These are phyloP conservation scores for Tupiocoris notatus DNA, from an alignment of 2,888 invertebrate genomes.

Conservation along the genomic window DNA sequence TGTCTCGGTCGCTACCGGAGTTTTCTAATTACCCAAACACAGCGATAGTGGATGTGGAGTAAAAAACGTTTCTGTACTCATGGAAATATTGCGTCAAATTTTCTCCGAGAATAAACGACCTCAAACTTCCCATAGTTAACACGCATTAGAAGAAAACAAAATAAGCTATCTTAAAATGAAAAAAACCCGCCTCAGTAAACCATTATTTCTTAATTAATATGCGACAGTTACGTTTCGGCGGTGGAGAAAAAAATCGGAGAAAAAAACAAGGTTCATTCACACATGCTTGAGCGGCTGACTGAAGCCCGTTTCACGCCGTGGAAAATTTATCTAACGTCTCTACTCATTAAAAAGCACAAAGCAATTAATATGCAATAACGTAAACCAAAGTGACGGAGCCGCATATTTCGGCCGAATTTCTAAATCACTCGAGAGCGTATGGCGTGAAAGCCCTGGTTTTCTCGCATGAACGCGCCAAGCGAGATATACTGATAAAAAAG, in stretches of 20 bases:
- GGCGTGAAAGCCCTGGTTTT: no score
- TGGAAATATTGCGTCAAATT: background rate
- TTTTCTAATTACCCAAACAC: conserved; percentile 10
- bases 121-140: background rate
- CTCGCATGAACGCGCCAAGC: background rate
- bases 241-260: no score
- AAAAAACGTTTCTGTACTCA: background rate
- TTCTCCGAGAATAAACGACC: background rate
- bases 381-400: background rate
- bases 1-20: conserved; percentile 22
- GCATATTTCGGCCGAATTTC: background rate
- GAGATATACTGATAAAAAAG: no score
- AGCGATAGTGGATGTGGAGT: background rate
- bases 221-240: background rate
- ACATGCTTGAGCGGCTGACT: background rate
- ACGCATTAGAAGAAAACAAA: background rate
- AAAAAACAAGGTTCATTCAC: background rate
- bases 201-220: background rate
- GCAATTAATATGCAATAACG: background rate
- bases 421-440: background rate
- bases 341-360: background rate
- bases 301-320: background rate
- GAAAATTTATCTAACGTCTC: background rate
- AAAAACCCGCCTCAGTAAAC: background rate
- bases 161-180: background rate